Conservation (phyloP, 64 coral and sea anemone genomes). For the Orbicella faveolata region DNA sequence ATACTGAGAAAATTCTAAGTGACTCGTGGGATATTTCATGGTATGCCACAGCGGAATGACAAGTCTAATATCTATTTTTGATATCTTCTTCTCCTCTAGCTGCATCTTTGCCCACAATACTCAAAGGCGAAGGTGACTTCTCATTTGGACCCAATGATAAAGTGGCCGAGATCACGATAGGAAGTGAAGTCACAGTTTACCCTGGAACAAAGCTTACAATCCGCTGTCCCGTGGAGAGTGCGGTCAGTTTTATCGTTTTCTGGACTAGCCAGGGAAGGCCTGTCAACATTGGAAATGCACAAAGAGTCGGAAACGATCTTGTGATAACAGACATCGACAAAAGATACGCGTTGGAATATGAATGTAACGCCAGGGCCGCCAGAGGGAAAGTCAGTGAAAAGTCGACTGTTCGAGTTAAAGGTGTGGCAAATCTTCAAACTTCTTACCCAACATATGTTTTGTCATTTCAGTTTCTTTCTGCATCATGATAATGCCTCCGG, state of each 20-base stretch:
- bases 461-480: too few relatives aligned
- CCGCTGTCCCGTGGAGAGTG: constrained; percentile 62
- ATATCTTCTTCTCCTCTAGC: not conserved
- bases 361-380: constrained; percentile 49
- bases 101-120: constrained; percentile 36
- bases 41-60: too few relatives aligned
- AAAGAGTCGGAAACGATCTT: constrained; percentile 64
- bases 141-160: constrained; percentile 66
- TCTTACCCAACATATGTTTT: too few relatives aligned
- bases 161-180: constrained; percentile 61
- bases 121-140: constrained; percentile 26
- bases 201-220: constrained; percentile 63
- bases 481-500: too few relatives aligned
- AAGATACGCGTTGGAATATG: constrained; percentile 60
- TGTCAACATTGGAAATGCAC: constrained; percentile 72
- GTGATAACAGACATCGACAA: constrained; percentile 70
- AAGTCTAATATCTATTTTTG: not conserved
- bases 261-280: constrained; percentile 58
- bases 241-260: constrained; percentile 6
- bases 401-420: constrained; percentile 56
- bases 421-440: constrained; percentile 7
- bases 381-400: constrained; percentile 22
- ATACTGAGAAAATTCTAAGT: too few relatives aligned
- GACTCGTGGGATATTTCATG: too few relatives aligned
- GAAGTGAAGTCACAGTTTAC: constrained; percentile 65